These are phyloP conservation scores for Phalacrocorax aristotelis DNA, from an alignment of 2,113 vertebrate species.

Conservation along the genomic window DNA sequence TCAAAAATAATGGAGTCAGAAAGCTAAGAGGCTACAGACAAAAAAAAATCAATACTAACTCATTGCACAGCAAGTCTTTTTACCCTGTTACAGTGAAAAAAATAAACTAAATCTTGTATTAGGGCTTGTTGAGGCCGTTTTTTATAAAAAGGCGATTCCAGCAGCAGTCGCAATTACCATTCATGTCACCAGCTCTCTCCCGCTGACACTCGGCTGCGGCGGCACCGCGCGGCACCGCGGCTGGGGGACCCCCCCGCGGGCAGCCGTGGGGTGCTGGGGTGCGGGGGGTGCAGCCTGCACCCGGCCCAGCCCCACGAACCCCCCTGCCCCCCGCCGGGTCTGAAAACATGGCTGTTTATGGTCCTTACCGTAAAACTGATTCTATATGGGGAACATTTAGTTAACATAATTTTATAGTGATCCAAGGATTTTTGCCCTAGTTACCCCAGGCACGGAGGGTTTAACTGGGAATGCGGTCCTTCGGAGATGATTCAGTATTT, in stretches of 20 bases:
- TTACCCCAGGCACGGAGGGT: not conserved
- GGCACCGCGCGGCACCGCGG: not conserved
- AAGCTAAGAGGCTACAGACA: constrained; percentile 71
- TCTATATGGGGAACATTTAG: not conserved
- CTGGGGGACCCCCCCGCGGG: not conserved
- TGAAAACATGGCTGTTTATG: accelerated
- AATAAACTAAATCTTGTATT: constrained; percentile 61
- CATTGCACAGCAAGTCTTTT: constrained; percentile 59
- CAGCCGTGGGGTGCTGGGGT: not conserved
- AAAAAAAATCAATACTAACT: constrained; percentile 78
- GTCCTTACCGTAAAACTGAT: not conserved
- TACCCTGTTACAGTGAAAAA: constrained; percentile 55
- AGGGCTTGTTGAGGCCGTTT: not conserved
- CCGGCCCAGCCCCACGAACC: not conserved
- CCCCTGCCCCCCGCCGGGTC: too few species aligned
- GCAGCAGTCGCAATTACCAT: not conserved
- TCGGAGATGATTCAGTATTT: not conserved
- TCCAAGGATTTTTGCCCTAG: not conserved
- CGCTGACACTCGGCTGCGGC: accelerated
- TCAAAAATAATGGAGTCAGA: constrained; percentile 86
- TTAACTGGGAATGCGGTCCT: not conserved
- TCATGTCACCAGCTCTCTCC: not conserved
- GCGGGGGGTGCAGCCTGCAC: too few species aligned
- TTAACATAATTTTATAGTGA: too few species aligned
- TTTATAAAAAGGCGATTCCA: not conserved